phyloP scores from a whole-genome alignment of 64 coral and sea anemone species.

The Pachyseris speciosa region DNA sequence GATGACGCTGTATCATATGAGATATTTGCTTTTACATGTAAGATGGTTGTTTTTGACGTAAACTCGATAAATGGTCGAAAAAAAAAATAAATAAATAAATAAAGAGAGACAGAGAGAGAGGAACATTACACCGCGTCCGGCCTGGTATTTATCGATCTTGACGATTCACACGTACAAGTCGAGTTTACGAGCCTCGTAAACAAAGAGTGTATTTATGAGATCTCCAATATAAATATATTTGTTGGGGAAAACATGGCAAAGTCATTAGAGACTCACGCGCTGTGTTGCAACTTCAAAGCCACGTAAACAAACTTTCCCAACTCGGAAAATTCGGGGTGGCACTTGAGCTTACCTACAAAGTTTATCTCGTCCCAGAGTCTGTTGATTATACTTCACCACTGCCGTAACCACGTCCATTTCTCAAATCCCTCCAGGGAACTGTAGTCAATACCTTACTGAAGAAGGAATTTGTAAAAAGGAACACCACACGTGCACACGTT shows the following conservation, averaged over 20 bases:
- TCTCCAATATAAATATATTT: neutral
- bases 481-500: too few relatives aligned
- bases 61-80: neutral
- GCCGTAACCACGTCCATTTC: constrained; percentile 70
- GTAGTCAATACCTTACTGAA: too few relatives aligned
- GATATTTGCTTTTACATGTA: neutral
- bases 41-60: neutral
- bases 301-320: neutral
- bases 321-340: neutral
- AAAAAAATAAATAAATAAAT: too few relatives aligned
- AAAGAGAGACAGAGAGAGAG: too few relatives aligned
- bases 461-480: too few relatives aligned
- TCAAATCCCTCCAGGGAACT: neutral
- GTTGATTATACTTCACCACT: constrained; percentile 80
- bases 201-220: neutral
- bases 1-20: neutral
- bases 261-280: neutral
- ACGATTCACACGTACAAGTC: too few relatives aligned
- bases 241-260: neutral
- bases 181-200: too few relatives aligned
- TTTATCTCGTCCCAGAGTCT: constrained; percentile 83
- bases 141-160: too few relatives aligned
- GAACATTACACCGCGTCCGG: too few relatives aligned
- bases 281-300: neutral
- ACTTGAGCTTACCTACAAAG: constrained; percentile 72